Evolutionary conservation across 1,140 invertebrate genomes (phyloP).

Genomic region (Drosophila sulfurigaster): DNA sequence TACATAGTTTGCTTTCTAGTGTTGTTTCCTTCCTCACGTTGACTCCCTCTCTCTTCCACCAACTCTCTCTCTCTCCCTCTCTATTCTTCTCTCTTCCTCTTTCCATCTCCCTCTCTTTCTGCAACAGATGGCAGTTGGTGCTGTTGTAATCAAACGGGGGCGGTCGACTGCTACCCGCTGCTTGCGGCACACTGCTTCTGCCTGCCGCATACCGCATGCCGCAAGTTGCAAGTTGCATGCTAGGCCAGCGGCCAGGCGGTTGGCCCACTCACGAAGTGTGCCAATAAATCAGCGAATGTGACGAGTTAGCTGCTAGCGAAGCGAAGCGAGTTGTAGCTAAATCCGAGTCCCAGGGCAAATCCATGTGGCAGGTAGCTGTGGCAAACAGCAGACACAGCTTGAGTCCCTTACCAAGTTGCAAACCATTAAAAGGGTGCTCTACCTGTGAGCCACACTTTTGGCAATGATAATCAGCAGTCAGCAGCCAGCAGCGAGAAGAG

Average conservation of each 20-base stretch:
- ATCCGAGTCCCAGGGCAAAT: neutral
- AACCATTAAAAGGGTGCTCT: neutral
- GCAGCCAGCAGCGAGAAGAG: neutral
- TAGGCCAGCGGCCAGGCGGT: slow-evolving; percentile 38
- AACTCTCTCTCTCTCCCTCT: neutral
- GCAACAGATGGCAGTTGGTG: neutral
- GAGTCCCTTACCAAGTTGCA: neutral
- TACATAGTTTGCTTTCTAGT: neutral
- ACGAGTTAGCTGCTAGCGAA: slow-evolving; percentile 26
- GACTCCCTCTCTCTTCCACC: neutral
- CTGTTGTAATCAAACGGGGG: slow-evolving; percentile 27
- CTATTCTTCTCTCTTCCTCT: neutral
- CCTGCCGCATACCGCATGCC: slow-evolving; percentile 8
- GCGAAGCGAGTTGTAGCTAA: neutral
- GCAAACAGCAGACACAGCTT: neutral
- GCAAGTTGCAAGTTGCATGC: slow-evolving; percentile 35
- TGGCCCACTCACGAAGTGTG: slow-evolving; percentile 71
- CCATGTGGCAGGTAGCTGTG: slow-evolving; percentile 2
- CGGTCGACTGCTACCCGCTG: slow-evolving; percentile 1
- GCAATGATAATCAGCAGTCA: neutral
- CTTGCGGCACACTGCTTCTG: neutral
- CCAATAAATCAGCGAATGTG: slow-evolving; percentile 78
- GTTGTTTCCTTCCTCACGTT: neutral
- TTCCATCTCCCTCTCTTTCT: neutral
- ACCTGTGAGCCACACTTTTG: neutral